Conservation (phyloP, 2,888 invertebrate genomes). For the Ichneumon xanthorius region DNA sequence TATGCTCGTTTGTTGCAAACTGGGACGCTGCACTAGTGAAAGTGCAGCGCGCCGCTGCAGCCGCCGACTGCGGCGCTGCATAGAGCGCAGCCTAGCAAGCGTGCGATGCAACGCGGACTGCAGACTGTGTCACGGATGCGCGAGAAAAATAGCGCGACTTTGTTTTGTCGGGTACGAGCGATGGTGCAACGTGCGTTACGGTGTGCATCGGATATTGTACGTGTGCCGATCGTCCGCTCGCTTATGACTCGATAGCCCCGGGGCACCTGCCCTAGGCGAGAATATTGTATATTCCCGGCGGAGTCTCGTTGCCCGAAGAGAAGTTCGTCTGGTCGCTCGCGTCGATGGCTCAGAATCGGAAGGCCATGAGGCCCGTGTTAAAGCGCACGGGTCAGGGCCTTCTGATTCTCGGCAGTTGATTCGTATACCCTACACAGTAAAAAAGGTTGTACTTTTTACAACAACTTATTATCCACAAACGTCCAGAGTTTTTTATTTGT, state of each 20-base stretch:
- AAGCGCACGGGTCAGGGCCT: neutral
- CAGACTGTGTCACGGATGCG: slow-evolving; percentile 64
- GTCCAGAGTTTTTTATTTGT: too few species aligned
- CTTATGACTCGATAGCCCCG: slow-evolving; percentile 53
- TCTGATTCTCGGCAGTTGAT: neutral
- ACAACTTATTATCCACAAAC: too few species aligned
- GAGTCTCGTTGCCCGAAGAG: neutral
- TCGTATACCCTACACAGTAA: too few species aligned
- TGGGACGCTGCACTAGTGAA: slow-evolving; percentile 61
- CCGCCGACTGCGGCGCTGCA: neutral
- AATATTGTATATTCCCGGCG: slow-evolving; percentile 41
- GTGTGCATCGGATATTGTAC: neutral
- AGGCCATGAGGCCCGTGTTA: neutral
- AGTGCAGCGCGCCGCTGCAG: slow-evolving; percentile 52
- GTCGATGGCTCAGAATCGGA: neutral
- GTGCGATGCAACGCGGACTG: neutral
- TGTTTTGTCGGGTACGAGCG: slow-evolving; percentile 53
- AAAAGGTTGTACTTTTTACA: too few species aligned
- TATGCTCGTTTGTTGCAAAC: slow-evolving; percentile 41
- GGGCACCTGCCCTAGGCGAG: slow-evolving; percentile 53
- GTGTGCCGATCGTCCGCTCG: slow-evolving; percentile 22
- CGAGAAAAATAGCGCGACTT: slow-evolving; percentile 64
- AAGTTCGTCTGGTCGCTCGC: neutral
- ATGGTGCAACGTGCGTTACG: neutral
- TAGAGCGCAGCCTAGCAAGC: neutral